Percentiles rank a stretch among this genome's conserved stretches.
Evolutionary conservation across 2,888 invertebrate species (phyloP).

Genomic region (Incurvaria masculella): DNA sequence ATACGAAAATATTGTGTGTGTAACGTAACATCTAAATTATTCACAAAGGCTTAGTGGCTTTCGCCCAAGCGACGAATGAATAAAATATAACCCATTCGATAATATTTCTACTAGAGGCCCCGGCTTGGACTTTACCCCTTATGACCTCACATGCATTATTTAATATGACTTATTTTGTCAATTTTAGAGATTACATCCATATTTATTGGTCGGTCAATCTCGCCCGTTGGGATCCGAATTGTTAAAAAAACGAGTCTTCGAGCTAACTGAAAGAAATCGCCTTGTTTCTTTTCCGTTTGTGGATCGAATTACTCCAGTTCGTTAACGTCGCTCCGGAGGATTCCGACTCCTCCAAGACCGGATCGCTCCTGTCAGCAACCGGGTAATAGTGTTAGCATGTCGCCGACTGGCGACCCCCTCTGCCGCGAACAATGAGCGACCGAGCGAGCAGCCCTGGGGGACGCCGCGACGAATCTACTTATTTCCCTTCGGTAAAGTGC

Average conservation of each 20-base stretch:
- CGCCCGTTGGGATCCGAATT: no score
- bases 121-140: slow-evolving; percentile 5
- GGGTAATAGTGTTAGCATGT: not conserved
- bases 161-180: no score
- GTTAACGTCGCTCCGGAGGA: no score
- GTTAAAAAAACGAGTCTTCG: no score
- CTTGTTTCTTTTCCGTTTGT: no score
- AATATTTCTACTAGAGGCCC: slow-evolving; percentile 30
- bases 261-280: no score
- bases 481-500: slow-evolving; percentile 25
- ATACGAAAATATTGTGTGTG: slow-evolving; percentile 47
- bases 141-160: no score
- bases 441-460: slow-evolving; percentile 24
- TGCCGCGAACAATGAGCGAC: slow-evolving; percentile 35
- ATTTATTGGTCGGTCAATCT: no score
- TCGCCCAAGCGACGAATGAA: slow-evolving; percentile 35
- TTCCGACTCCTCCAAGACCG: no score
- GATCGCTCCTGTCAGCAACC: no score
- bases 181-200: no score
- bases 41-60: slow-evolving; percentile 45
- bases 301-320: no score
- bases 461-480: slow-evolving; percentile 21
- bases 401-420: not conserved
- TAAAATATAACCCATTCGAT: slow-evolving; percentile 47
- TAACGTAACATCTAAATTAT: slow-evolving; percentile 38